Percentiles rank a stretch among this genome's conserved stretches.
Conservation (phyloP, 2,797 vertebrate genomes). For the Bryconaethiops microstoma region DNA sequence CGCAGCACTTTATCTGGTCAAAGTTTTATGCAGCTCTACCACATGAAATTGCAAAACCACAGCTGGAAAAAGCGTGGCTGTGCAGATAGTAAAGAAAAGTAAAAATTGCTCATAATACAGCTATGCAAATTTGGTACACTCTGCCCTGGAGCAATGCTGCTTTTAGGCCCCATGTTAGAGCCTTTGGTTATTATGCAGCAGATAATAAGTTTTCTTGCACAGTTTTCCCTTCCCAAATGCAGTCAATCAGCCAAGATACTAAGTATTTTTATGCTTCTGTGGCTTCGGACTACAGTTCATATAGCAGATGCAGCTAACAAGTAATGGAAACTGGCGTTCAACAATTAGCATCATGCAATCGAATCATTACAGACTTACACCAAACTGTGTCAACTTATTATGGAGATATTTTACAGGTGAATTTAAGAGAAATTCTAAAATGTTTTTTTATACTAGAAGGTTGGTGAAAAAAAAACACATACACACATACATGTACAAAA, state of each 20-base stretch:
- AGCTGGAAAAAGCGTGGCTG: conserved; percentile 14
- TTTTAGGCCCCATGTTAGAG: not conserved
- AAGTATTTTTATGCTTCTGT: not conserved
- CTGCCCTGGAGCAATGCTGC: too few relatives aligned
- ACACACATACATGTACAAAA: too few relatives aligned
- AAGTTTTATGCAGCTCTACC: conserved; percentile 26
- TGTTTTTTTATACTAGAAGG: too few relatives aligned
- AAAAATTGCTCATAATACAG: not conserved
- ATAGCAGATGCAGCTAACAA: not conserved
- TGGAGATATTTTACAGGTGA: too few relatives aligned
- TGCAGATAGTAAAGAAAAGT: conserved; percentile 12
- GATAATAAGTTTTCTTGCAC: not conserved
- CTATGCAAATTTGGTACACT: not conserved
- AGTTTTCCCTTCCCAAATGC: not conserved
- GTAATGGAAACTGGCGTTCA: too few relatives aligned
- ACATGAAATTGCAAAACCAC: not conserved
- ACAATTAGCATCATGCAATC: not conserved
- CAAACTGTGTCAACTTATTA: not conserved
- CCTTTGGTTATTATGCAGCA: not conserved
- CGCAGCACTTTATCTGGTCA: not conserved
- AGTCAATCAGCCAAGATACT: not conserved
- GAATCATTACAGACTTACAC: not conserved
- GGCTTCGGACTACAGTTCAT: too few relatives aligned
- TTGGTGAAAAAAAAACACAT: too few relatives aligned
- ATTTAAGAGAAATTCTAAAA: too few relatives aligned